Evolutionary conservation across 2,888 invertebrate species (phyloP).

Genomic region (Dromius quadrimaculatus): DNA sequence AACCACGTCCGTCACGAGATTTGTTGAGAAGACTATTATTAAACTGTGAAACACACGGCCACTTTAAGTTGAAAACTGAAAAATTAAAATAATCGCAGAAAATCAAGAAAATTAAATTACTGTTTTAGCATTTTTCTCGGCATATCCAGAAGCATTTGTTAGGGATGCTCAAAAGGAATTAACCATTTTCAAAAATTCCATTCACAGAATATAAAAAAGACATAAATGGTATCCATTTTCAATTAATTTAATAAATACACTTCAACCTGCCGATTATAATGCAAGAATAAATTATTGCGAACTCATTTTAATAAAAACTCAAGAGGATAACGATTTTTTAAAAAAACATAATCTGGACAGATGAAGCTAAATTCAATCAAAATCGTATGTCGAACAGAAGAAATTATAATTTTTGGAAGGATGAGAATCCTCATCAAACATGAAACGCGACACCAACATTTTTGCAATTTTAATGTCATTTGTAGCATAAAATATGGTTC

Average conservation of each 20-base stretch:
- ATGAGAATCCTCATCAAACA: too few species aligned
- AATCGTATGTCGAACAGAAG: too few species aligned
- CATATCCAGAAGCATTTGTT: not conserved
- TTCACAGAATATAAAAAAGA: not conserved
- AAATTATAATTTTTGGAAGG: too few species aligned
- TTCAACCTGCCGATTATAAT: constrained; percentile 2
- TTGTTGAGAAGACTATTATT: not conserved
- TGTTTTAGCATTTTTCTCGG: not conserved
- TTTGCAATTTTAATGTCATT: too few species aligned
- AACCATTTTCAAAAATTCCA: not conserved
- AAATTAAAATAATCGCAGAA: not conserved
- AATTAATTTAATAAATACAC: not conserved
- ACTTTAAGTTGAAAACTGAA: not conserved
- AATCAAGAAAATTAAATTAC: not conserved
- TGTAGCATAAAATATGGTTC: too few species aligned
- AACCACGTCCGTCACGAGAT: not conserved
- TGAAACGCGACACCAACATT: too few species aligned
- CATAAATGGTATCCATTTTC: constrained; percentile 2
- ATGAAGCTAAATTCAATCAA: too few species aligned
- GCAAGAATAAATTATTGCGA: not conserved
- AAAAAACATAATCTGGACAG: too few species aligned
- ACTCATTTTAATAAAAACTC: not conserved
- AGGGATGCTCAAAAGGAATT: not conserved
- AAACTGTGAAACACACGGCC: not conserved
- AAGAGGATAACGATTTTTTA: not conserved